Evolutionary conservation across 1,140 invertebrate genomes (phyloP), one percentile per base, ranked within the genome.

Genomic region (Aphaenogaster floridana): DNA sequence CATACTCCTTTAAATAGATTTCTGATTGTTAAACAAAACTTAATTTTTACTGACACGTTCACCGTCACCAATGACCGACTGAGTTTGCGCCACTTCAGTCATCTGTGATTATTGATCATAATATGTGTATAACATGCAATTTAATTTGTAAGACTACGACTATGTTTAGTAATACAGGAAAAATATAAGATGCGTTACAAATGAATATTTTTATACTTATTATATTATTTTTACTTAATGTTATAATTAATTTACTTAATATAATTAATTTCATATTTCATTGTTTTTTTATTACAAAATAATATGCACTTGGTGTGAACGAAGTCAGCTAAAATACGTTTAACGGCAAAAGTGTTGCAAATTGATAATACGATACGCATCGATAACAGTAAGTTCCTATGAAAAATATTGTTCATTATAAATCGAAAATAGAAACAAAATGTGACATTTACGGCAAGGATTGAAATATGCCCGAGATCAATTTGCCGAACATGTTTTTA

Each of bases 401-500:
- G 2, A 28, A n/a, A 11, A 68, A 39, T 42, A 21, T 5, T 28
- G 28, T 28, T 54, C 13, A 21, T 17, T 15, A n/a, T 5, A 17
- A 34, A 17, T 72, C 2, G 21, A 42, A 11, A 45, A 54, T 3
- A 21, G 0, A 86, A 57, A 36, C 7, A 50, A 28, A 34, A 61
- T 45, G 21, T 6, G 1, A 48, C 3, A 81, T 90, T 3, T 89
- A 91, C 90, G 89, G 87, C 9, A 91, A 13, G 7, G 48, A 50
- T 80, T 78, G 77, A 28, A 36, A 80, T 21, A 74, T 8, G 39
- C 15, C 68, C 15, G 63, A 77, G 0, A 91, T 34, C 45, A 91
- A 89, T 72, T 21, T 80, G n/a, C 68, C 42, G 6, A 91, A n/a
- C 90, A 91, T 91, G 1, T 48, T 69, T 61, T 74, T 36, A n/a